Evolutionary conservation across 1,140 invertebrate species (phyloP).

Genomic region (Orchestia grillus): DNA sequence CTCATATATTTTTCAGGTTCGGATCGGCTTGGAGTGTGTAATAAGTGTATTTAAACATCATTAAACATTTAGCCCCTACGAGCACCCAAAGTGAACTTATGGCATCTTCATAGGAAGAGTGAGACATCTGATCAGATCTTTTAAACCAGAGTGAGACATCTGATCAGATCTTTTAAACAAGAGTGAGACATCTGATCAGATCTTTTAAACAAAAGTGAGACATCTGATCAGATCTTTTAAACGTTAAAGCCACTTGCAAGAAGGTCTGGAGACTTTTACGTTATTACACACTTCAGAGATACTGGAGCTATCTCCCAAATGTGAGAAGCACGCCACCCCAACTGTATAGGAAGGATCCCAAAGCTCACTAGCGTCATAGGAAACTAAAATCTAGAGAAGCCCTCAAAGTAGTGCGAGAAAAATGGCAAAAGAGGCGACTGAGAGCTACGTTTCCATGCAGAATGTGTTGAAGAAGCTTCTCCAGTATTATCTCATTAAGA

Average conservation of each 20-base stretch:
- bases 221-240: neutral
- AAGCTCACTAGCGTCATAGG: neutral
- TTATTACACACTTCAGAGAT: neutral
- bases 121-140: too few species aligned
- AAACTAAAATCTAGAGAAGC: neutral
- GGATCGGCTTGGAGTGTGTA: too few species aligned
- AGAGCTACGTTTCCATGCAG: neutral
- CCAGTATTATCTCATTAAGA: neutral
- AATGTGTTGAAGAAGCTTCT: neutral
- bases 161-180: neutral
- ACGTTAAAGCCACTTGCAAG: neutral
- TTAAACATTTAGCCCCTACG: too few species aligned
- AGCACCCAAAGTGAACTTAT: too few species aligned
- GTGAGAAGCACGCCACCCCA: neutral
- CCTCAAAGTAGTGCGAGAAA: neutral
- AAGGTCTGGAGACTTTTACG: neutral
- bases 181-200: neutral
- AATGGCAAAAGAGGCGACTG: slow-evolving; percentile 10
- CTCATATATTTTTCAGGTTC: too few species aligned
- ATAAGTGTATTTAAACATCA: too few species aligned
- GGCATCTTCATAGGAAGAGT: too few species aligned
- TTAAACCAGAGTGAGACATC: too few species aligned
- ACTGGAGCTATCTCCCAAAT: neutral
- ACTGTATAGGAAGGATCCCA: neutral
- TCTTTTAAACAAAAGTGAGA: neutral